Conservation (phyloP, 2,888 invertebrate species). For the Drosophila tripunctata region DNA sequence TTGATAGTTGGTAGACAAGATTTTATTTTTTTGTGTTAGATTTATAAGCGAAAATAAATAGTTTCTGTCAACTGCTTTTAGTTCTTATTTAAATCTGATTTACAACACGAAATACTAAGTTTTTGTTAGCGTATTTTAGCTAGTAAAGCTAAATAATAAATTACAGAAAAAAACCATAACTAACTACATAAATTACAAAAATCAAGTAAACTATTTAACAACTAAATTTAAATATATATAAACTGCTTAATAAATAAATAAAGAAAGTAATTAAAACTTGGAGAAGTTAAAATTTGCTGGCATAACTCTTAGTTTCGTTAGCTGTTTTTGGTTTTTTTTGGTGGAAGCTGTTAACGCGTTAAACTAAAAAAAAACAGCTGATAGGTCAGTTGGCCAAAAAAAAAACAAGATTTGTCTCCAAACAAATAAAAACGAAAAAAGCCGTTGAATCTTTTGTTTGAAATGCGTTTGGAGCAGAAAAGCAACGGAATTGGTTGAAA, state of each 20-base stretch:
- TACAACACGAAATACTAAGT: too few species aligned
- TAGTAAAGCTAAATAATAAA: too few species aligned
- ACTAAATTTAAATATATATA: neutral
- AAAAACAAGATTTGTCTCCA: conserved; percentile 15
- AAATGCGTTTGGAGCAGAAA: conserved; percentile 38
- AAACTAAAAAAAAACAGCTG: conserved; percentile 9
- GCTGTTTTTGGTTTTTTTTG: neutral
- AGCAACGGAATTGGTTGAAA: conserved; percentile 9
- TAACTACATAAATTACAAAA: too few species aligned
- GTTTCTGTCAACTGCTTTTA: too few species aligned
- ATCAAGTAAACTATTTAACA: too few species aligned
- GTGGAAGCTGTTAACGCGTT: neutral
- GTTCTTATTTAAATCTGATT: too few species aligned
- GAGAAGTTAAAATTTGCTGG: neutral
- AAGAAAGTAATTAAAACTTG: neutral
- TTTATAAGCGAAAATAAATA: too few species aligned
- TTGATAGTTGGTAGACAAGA: too few species aligned
- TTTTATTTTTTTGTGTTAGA: too few species aligned
- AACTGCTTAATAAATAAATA: neutral
- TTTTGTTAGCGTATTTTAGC: too few species aligned
- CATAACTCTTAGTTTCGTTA: neutral
- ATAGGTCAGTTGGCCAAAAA: neutral
- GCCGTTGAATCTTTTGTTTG: conserved; percentile 43
- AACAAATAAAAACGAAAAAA: neutral
- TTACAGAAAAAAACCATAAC: too few species aligned